Conservation (phyloP, 1,140 invertebrate species). For the Caenorhabditis latens region DNA sequence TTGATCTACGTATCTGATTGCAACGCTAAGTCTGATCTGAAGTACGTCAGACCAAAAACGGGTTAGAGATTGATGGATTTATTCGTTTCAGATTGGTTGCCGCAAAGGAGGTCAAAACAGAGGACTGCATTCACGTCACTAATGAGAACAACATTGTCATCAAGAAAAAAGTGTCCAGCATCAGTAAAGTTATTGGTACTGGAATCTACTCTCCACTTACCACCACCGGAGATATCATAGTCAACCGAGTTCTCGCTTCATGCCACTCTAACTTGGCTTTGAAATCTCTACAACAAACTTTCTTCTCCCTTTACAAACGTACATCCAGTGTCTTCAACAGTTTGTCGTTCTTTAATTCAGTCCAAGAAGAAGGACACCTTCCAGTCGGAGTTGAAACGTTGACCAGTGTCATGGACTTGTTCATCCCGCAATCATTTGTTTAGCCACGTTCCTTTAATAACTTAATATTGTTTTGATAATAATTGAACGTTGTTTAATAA, state of each 20-base stretch:
- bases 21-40: conserved; percentile 26
- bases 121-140: conserved; percentile 56
- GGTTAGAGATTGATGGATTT: neutral
- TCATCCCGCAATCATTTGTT: conserved; percentile 58
- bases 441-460: conserved; percentile 1
- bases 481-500: conserved; percentile 51
- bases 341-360: neutral
- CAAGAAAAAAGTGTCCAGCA: conserved; percentile 45
- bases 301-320: conserved; percentile 62
- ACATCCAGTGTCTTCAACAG: conserved; percentile 54
- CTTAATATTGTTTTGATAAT: conserved; percentile 7
- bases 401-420: conserved; percentile 60
- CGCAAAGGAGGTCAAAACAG: conserved; percentile 52
- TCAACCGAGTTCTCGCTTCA: conserved; percentile 64
- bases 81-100: conserved; percentile 21
- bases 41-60: neutral
- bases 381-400: conserved; percentile 63
- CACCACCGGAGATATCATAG: conserved; percentile 65
- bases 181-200: conserved; percentile 47
- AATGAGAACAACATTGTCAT: conserved; percentile 10
- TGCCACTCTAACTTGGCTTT: conserved; percentile 65
- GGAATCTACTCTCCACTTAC: conserved; percentile 67
- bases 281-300: conserved; percentile 64
- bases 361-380: conserved; percentile 15
- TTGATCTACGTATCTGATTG: conserved; percentile 66